Evolutionary conservation across 2,888 invertebrate genomes (phyloP), one percentile per base, ranked within the genome.

Genomic region (Himalopsyche anomala): DNA sequence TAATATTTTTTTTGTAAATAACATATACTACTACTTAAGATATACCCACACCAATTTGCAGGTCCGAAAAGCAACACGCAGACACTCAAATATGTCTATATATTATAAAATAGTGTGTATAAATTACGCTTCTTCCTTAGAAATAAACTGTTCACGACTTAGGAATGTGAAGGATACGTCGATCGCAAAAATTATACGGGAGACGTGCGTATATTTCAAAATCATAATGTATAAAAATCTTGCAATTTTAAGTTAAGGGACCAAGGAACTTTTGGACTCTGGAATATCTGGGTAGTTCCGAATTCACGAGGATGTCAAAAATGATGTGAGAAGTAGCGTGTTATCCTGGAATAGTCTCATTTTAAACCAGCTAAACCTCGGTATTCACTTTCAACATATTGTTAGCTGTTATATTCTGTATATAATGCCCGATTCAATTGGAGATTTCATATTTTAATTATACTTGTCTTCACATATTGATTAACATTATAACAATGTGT

Each of bases 1-100:
- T 74, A 74, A 74, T 74, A 74, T 74, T 74, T 74, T 74, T 74
- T 74, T 74, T 74, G 74, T 74, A 74, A 74, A 74, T 74, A 74
- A 74, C 74, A 74, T 69, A 36, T 74, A 36, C 28, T 28, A 36
- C 11, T 36, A 36, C 15, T 74, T 36, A 74, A 36, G 36, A 36
- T 36, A 28, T 28, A 11, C 74, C 74, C 74, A 74, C 74, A 74
- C 74, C 36, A 74, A 74, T 74, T 74, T 15, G 36, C 74, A 74
- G 74, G 74, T 74, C 74, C 74, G 74, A 74, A 74, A 74, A 74
- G 74, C 74, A 74, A 74, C 74, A 74, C 38, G 74, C 74, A 74
- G 74, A 74, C 74, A 74, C 74, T 74, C 74, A 74, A 74, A 74
- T 74, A 74, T 74, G 36, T 74, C 74, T 74, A 38, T 74, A 74